Evolutionary conservation across 2,888 invertebrate species (phyloP), one percentile per base, ranked within the genome.

Genomic region (Hypomecis punctinalis): DNA sequence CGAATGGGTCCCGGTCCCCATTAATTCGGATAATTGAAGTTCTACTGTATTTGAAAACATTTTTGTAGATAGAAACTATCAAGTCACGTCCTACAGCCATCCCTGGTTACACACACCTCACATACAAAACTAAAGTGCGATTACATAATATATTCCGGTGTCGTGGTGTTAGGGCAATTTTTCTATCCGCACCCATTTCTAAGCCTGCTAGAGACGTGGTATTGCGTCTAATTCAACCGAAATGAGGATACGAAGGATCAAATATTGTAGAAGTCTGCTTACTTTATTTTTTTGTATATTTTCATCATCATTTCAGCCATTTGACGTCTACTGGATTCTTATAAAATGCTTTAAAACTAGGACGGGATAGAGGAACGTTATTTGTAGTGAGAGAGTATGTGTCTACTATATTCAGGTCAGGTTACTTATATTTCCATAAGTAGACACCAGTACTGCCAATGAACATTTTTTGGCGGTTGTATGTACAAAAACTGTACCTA

Each of bases 121-220:
- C 88, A 88, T 86, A 86, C 85, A 84, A 86, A 74, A 74, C 76
- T 86, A 84, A 85, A 85, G 85, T 84, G 76, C 85, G 88, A 89
- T 90, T 89, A 85, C 85, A 82, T 90, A 85, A 89, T 89, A 86
- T 90, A 90, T 91, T 90, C 88, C 81, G 81, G 81, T 86, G 87
- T 89, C 89, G 88, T 88, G 80, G 85, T 83, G 83, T 83, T 80
- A 72, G 71, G 81, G 81, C 89, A 85, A 89, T 90, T 89, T 90
- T 88, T 89, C 88, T 85, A 85, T 87, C 83, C 83, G 77, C 78
- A 79, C 78, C 76, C 76, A 73, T 77, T 76, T 76, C 76, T 75
- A 78, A 76, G 79, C 77, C 79, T 80, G 83, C 76, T 70, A 60
- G 73, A 78, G 83, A 83, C 80, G 80, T 76, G 75, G 80, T 75